Conservation (phyloP, 2,113 vertebrate genomes). For the Muntiacus reevesi region DNA sequence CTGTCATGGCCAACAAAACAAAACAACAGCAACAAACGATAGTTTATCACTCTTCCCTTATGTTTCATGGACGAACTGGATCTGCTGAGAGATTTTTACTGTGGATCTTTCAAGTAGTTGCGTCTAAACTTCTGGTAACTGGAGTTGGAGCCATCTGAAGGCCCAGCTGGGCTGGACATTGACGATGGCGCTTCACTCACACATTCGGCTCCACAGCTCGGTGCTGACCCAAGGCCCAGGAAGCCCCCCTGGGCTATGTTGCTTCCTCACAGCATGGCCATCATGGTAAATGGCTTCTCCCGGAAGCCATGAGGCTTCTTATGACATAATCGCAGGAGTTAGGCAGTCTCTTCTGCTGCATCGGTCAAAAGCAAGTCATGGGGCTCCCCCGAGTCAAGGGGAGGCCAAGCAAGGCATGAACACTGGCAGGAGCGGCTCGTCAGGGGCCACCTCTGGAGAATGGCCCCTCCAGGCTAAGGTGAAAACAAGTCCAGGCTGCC, state of each 20-base stretch:
- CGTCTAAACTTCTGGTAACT: background rate
- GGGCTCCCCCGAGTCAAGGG: background rate
- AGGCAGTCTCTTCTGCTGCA: background rate
- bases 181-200: background rate
- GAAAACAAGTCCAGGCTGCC: background rate
- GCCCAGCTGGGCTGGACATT: too few species aligned
- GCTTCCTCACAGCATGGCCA: background rate
- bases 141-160: background rate
- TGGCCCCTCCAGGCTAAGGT: background rate
- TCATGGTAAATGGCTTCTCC: background rate
- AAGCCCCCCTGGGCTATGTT: background rate
- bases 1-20: background rate
- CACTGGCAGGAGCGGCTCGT: background rate
- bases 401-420: fast-evolving
- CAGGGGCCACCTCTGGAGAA: background rate
- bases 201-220: background rate
- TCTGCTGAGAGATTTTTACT: background rate
- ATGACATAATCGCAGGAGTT: background rate
- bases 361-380: fast-evolving
- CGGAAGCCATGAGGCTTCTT: background rate
- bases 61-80: background rate
- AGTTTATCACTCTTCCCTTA: background rate
- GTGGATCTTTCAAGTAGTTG: background rate
- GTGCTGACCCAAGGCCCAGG: background rate
- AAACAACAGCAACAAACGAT: background rate